Percentiles rank a stretch among this genome's conserved stretches.
Conservation (phyloP, 2,888 invertebrate species). For the Amblyjoppa proteus region DNA sequence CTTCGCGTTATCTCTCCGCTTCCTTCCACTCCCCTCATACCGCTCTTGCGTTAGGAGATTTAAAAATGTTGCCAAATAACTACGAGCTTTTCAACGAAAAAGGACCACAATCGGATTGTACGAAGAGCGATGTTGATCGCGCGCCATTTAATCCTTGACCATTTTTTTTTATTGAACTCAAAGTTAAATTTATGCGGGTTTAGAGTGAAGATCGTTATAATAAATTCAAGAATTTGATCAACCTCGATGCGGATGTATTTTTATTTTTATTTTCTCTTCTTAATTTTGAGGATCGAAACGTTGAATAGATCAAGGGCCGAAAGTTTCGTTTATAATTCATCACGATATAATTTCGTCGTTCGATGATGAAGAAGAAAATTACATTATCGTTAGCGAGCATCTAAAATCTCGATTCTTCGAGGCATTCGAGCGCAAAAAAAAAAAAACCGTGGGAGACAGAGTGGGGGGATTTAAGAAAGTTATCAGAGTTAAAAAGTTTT, state of each 20-base stretch:
- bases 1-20: neutral
- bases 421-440: neutral
- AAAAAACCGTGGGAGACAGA: too few relatives aligned
- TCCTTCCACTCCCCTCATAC: neutral
- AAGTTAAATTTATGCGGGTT: too few relatives aligned
- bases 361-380: neutral
- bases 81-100: too few relatives aligned
- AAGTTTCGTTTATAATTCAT: neutral
- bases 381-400: constrained; percentile 1
- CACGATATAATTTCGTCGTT: neutral
- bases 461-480: neutral
- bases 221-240: neutral
- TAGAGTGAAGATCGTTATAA: too few relatives aligned
- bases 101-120: too few relatives aligned
- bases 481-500: neutral
- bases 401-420: neutral
- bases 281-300: neutral
- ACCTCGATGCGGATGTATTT: neutral
- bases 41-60: neutral
- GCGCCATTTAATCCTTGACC: too few relatives aligned
- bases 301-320: neutral
- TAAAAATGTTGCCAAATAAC: neutral
- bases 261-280: neutral
- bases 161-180: too few relatives aligned
- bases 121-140: too few relatives aligned